These are phyloP conservation scores for Melanocharis versteri DNA, from an alignment of 2,113 vertebrate genomes.

Conservation along the genomic window DNA sequence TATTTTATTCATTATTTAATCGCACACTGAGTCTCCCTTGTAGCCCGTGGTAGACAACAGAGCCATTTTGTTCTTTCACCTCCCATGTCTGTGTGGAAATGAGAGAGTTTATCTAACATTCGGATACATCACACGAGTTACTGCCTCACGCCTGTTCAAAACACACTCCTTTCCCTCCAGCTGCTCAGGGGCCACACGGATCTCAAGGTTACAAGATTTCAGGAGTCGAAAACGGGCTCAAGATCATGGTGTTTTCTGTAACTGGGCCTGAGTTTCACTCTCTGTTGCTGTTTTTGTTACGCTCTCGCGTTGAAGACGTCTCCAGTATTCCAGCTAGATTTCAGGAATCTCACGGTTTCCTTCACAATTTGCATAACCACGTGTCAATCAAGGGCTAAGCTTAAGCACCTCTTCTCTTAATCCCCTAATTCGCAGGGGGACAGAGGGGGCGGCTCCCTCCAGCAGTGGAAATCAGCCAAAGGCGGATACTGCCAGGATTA, in stretches of 20 bases:
- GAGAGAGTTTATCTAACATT: background rate
- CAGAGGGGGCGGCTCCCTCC: background rate
- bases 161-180: background rate
- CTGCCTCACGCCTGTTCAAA: background rate
- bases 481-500: slow-evolving; percentile 15
- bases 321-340: background rate
- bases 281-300: background rate
- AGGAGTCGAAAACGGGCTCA: background rate
- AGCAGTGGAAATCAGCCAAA: background rate
- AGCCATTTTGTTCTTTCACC: slow-evolving; percentile 34
- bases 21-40: background rate
- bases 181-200: background rate
- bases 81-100: background rate
- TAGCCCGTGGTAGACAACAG: background rate
- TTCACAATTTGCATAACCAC: background rate
- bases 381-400: background rate
- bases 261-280: background rate
- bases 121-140: background rate
- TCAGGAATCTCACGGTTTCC: background rate
- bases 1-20: slow-evolving; percentile 64
- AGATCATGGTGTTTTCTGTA: background rate
- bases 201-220: background rate
- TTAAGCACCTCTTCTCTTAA: slow-evolving; percentile 42
- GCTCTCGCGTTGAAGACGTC: rapidly evolving
- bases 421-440: background rate